Percentiles rank a stretch among this genome's conserved stretches.
phyloP scores from a whole-genome alignment of 2,113 vertebrate genomes.

The Amazona vittata region DNA sequence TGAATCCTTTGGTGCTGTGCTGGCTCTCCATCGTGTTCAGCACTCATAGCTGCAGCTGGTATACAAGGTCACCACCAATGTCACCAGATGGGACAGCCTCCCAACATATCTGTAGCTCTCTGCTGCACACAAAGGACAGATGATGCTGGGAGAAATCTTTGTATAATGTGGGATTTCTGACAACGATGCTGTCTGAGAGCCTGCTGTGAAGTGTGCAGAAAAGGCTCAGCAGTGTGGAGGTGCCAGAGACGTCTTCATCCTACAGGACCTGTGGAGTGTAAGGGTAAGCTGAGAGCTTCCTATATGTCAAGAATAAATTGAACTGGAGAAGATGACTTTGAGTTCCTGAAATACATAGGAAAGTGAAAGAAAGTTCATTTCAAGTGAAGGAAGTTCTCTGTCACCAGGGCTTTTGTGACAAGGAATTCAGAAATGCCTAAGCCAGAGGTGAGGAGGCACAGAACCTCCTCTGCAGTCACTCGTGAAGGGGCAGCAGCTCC shows the following conservation, averaged over 20 bases:
- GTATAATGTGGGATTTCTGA: background rate
- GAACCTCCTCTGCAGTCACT: background rate
- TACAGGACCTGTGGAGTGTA: background rate
- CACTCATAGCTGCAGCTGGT: background rate
- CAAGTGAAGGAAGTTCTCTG: background rate
- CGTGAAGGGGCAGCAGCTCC: background rate
- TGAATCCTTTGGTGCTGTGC: background rate
- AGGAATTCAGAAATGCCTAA: background rate
- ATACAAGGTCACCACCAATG: background rate
- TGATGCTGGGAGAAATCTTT: background rate
- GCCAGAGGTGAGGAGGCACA: background rate
- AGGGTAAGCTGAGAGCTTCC: background rate
- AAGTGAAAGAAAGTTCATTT: background rate
- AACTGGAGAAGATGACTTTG: background rate
- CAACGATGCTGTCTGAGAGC: no score
- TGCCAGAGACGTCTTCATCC: background rate
- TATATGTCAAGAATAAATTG: background rate
- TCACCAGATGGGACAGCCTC: background rate
- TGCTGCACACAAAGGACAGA: background rate
- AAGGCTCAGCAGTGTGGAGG: background rate
- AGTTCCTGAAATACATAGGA: background rate
- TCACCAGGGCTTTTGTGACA: background rate
- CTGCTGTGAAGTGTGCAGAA: background rate
- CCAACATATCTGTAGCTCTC: background rate
- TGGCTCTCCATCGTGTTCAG: background rate